Evolutionary conservation across 2,113 vertebrate genomes (phyloP).

Genomic region (Spea multiplicata): DNA sequence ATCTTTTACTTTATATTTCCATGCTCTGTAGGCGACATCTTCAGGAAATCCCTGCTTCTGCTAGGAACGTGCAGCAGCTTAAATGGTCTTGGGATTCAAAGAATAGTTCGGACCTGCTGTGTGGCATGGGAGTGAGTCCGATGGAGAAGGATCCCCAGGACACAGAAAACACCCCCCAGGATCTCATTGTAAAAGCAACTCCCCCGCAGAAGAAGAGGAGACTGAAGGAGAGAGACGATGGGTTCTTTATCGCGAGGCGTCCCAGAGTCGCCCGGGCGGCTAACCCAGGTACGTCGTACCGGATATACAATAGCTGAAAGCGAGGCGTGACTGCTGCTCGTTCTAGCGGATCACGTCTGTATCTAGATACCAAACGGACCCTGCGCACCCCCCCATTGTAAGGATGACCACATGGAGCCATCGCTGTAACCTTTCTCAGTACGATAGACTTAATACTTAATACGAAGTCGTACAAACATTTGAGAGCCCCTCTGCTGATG

Average conservation of each 20-base stretch:
- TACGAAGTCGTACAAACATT: no score
- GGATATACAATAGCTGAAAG: no score
- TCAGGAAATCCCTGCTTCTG: slow-evolving; percentile 71
- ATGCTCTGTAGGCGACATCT: slow-evolving; percentile 69
- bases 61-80: slow-evolving; percentile 61
- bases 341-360: no score
- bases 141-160: slow-evolving; percentile 67
- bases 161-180: slow-evolving; percentile 77
- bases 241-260: slow-evolving; percentile 71
- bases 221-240: slow-evolving; percentile 67
- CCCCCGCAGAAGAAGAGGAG: slow-evolving; percentile 69
- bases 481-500: no score
- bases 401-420: no score
- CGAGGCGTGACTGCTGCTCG: no score
- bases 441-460: no score
- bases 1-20: neutral
- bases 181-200: slow-evolving; percentile 66
- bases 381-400: no score
- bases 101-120: slow-evolving; percentile 59
- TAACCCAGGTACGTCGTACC: slow-evolving; percentile 56
- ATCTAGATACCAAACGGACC: no score
- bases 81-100: slow-evolving; percentile 59
- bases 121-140: slow-evolving; percentile 60
- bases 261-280: slow-evolving; percentile 64
- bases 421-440: no score